A percentile compares a stretch with the other conserved stretches of the same genome.
These are phyloP conservation scores for Pterobdella sp. DNA, from an alignment of 2,888 invertebrate species.

Conservation along the genomic window DNA sequence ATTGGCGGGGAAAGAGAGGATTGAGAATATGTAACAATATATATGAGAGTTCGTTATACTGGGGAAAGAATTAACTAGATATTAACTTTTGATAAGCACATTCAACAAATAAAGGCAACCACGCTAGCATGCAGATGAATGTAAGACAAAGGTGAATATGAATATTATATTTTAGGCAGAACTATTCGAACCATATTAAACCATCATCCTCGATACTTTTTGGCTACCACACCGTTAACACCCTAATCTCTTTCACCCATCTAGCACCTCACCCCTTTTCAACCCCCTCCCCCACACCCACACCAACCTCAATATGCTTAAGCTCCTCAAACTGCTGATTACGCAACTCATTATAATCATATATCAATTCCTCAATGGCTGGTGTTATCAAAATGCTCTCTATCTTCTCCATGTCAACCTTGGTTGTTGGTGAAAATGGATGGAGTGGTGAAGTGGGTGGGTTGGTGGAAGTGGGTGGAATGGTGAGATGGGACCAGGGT, in stretches of 20 bases:
- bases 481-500: no score
- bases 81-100: no score
- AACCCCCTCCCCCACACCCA: neutral
- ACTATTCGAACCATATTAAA: no score
- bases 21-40: neutral
- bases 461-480: no score
- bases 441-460: no score
- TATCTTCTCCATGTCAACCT: slow-evolving; percentile 22
- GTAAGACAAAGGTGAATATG: no score
- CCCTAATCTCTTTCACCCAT: neutral
- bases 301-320: neutral
- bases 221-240: neutral
- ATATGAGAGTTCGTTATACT: neutral
- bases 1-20: neutral
- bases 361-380: slow-evolving; percentile 14
- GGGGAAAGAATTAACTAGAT: no score
- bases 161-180: no score
- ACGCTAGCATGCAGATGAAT: no score
- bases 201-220: neutral
- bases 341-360: slow-evolving; percentile 13
- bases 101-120: no score
- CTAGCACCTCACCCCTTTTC: neutral
- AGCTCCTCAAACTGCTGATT: neutral
- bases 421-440: no score
- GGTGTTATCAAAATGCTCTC: slow-evolving; percentile 21